Base-by-base conservation (phyloP, 2,888 invertebrate genomes). In the Drosophila vallismaia region DNA sequence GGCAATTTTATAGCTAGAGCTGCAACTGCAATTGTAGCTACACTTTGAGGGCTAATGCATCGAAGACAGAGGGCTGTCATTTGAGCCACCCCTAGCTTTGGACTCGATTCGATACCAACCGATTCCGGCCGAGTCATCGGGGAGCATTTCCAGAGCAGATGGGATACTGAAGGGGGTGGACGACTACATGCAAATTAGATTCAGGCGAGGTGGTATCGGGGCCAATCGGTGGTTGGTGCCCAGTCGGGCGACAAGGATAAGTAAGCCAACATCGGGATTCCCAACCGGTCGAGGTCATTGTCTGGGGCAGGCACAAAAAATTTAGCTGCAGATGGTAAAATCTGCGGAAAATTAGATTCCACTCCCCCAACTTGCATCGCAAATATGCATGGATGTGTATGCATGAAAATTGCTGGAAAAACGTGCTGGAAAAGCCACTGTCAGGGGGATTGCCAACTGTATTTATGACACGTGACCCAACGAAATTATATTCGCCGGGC, bases 261-360 rank as follows among this genome's bases (percentile, higher is more conserved):
- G 66, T 56, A 54, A 62, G 57, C 57, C 74, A 77, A 58, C 74
- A 79, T n/a, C 54, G n/a, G 68, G 36, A 62, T 14, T 14, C 10
- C 31, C 40, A 26, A 31, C 48, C 60, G 19, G 40, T 6, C 8
- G 63, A 55, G 73, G 50, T 64, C 50, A 48, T 70, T 70, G 67
- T 49, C 59, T 70, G 70, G 53, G 40, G 6, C 19, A 14, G 40
- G 42, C 48, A 57, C 53, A 60, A 63, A 60, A 71, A 71, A 52
- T 38, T 40, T 40, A 9, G 14, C 60, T 71, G 66, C 57, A 74
- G 52, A 71, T 70, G 60, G 48, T 53, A 66, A 88, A 88, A 84
- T 75, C 84, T 84, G 88, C 79, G 72, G 71, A 88, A 88, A 88
- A 88, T 84, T 86, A 78, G 71, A 84, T 78, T 78, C 70, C 58